Base-by-base conservation (phyloP, 1,140 invertebrate genomes). In the Drosophila pseudoananassae region DNA sequence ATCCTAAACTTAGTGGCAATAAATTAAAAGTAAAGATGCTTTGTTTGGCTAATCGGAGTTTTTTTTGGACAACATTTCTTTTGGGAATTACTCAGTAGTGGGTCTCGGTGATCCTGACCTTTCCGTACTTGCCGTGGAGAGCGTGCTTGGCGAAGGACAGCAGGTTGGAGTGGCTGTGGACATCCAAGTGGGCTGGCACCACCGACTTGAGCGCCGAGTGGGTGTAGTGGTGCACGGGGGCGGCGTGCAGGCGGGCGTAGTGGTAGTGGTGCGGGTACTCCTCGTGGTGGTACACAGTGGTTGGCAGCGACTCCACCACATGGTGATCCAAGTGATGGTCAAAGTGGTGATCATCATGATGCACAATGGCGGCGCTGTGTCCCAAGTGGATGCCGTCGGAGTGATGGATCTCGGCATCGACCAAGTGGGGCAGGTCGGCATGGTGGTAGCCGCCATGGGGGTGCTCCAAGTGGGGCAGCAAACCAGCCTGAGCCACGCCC, bases 61-160 rank as follows among this genome's bases (percentile, higher is more conserved):
- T 58, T 59, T 49, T n/a, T 54, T 74, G 49, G 52, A 20, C 63
- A 66, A 43, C 60, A 65, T 40, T 31, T 17, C 29, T 20, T 20
- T 20, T n/a, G 47, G 87, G 78, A 84, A 90, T 85, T 76, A 73
- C 70, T 87, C 60, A 91, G 56, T 91, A 91, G 82, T 90, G 90
- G 14, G 83, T 91, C 73, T 91, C 90, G 23, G 87, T 91, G 55
- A 91, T 89, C 60, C 73, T 76, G 40, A 91, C 85, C 58, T 91
- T 91, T 61, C 90, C 90, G 23, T 79, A 91, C 56, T 91, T 91
- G 33, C 85, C 90, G 23, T 91, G 90, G 50, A 91, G 65, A 33
- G 89, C 76, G 51, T 91, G 90, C 23, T 91, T 91, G 70, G 90
- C 90, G 56, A 91, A 88, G 71, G 90, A 71, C 66, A 91, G 46